phyloP scores from a whole-genome alignment of 2,888 invertebrate species.

The Drosophila nr. perissopoda region DNA sequence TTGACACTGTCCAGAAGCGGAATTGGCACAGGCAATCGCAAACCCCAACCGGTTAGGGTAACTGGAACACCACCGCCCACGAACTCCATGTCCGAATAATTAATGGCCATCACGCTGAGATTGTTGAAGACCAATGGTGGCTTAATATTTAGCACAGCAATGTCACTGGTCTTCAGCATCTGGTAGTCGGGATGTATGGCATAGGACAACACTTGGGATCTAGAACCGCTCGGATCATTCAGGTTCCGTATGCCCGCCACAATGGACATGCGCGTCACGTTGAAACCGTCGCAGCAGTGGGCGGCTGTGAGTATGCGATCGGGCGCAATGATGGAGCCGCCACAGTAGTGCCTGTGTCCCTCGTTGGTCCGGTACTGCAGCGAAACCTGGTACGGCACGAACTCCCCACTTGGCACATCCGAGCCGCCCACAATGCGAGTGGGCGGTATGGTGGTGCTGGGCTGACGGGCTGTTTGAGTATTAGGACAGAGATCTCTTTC shows the following conservation, averaged over 20 bases:
- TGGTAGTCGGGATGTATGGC: constrained; percentile 82
- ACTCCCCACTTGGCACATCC: constrained; percentile 67
- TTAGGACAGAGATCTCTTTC: not conserved
- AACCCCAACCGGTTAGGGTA: constrained; percentile 84
- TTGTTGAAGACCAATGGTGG: constrained; percentile 74
- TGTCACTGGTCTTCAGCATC: constrained; percentile 79
- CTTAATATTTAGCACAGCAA: constrained; percentile 79
- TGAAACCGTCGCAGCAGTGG: constrained; percentile 80
- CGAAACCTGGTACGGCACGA: constrained; percentile 84
- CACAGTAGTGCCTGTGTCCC: constrained; percentile 80
- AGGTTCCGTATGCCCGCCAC: constrained; percentile 79
- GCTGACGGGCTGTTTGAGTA: constrained; percentile 48
- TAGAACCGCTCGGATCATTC: constrained; percentile 53
- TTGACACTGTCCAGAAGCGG: constrained; percentile 70
- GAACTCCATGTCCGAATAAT: constrained; percentile 53
- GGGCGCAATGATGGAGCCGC: constrained; percentile 82
- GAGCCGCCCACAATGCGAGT: constrained; percentile 79
- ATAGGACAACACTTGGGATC: constrained; percentile 68
- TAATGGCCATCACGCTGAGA: constrained; percentile 83
- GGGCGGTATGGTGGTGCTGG: constrained; percentile 28
- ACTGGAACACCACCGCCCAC: constrained; percentile 73
- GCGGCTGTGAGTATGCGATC: constrained; percentile 83
- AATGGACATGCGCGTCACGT: constrained; percentile 68
- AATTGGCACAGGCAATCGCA: constrained; percentile 72
- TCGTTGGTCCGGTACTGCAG: constrained; percentile 69